Evolutionary conservation across 2,113 vertebrate species (phyloP).

Genomic region (Hippopotamus amphibius): DNA sequence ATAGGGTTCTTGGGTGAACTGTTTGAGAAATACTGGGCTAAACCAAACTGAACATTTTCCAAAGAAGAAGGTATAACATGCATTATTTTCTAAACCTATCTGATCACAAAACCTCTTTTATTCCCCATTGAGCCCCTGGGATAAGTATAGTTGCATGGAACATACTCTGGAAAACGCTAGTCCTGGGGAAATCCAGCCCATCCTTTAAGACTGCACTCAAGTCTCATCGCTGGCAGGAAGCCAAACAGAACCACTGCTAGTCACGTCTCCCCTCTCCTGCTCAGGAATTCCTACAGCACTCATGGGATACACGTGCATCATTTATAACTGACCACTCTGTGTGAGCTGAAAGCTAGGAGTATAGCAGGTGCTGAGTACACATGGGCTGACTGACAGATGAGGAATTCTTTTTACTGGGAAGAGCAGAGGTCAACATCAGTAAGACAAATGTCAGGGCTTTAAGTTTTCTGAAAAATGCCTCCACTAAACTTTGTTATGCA

Average conservation of each 20-base stretch:
- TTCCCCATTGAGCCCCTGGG: neutral
- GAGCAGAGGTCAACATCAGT: neutral
- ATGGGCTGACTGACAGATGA: neutral
- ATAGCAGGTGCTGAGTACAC: neutral
- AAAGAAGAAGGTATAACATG: neutral
- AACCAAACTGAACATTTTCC: slow-evolving; percentile 54
- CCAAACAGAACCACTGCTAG: neutral
- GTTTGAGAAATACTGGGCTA: slow-evolving; percentile 18
- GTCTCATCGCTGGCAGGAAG: neutral
- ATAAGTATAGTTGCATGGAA: neutral
- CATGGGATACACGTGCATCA: neutral
- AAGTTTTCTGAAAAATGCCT: slow-evolving; percentile 10
- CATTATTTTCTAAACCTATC: slow-evolving; percentile 47
- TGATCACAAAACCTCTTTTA: slow-evolving; percentile 21
- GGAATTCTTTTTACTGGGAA: neutral
- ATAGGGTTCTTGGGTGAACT: neutral
- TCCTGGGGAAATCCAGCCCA: slow-evolving; percentile 7
- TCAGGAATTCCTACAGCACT: neutral
- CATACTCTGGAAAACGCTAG: neutral
- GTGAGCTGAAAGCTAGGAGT: neutral
- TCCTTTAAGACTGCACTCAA: neutral
- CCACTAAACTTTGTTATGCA: neutral
- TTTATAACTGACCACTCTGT: neutral
- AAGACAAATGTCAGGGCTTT: neutral
- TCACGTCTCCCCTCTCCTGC: neutral